Base-by-base conservation (phyloP, 2,113 vertebrate genomes). In the Mixornis gularis region DNA sequence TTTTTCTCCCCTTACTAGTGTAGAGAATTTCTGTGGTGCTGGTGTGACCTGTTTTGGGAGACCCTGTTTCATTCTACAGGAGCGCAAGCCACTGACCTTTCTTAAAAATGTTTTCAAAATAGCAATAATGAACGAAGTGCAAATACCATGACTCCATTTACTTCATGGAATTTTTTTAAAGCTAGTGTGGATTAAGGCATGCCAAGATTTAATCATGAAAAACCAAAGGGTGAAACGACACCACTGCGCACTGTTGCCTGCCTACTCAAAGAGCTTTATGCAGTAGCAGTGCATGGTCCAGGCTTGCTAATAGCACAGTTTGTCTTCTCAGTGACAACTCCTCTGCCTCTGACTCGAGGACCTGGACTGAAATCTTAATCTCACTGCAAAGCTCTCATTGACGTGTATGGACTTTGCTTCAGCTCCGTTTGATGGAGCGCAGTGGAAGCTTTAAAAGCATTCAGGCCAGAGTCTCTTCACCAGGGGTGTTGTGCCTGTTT, bases 401-500 rank as follows among this genome's bases (percentile, higher is more conserved):
- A 64, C 1, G 0, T 21, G 26, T 90, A 79, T 80, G 80, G 91
- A 74, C 69, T 90, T 89, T 63, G 62, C 58, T 92, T 93, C 90
- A 92, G 44, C 46, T 84, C 32, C 0, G 0, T 86, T 81, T 88
- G 64, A 94, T 74, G 41, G 73, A 88, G 44, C 1, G 0, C 6
- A 2, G 27, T 49, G 34, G 65, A 62, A 69, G 66, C 73, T 79
- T 80, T 88, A 56, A 74, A 89, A 38, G 17, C 29, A 6, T 79
- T 84, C 32, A 58, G 32, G 38, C 56, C 76, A 40, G 15, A 83
- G 62, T 74, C 53, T 85, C 53, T 86, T 74, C 72, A 49, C 72
- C 52, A 25, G 59, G 79, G 12, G 27, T 70, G 53, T 80, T 94
- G 65, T 68, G 79, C 64, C 76, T 91, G 93, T 92, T 94, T 92